A percentile compares a stretch with the other conserved stretches of the same genome.
Evolutionary conservation across 2,797 vertebrate genomes (phyloP).

Genomic region (Morelia viridis): DNA sequence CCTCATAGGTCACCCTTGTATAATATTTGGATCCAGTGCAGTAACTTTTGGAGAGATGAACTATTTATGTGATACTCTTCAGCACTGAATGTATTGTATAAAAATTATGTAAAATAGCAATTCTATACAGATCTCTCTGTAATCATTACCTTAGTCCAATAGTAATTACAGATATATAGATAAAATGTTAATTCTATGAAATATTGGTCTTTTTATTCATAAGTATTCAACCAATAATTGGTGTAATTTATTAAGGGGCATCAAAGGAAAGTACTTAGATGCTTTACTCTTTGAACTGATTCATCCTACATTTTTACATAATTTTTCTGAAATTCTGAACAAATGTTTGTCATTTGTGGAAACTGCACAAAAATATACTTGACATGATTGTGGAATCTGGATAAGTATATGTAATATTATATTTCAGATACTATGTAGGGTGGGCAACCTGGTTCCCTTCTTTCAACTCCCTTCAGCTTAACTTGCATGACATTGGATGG

Average conservation of each 20-base stretch:
- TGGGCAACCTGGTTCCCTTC: not conserved
- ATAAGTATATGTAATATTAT: slow-evolving; percentile 12
- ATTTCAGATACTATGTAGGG: not conserved
- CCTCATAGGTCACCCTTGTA: not conserved
- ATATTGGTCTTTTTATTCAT: slow-evolving; percentile 76
- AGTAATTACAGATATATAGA: slow-evolving; percentile 74
- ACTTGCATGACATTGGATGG: not conserved
- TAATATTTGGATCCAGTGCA: not conserved
- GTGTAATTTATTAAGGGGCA: slow-evolving; percentile 77
- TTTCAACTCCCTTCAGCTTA: not conserved
- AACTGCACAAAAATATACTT: slow-evolving; percentile 64
- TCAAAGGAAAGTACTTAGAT: slow-evolving; percentile 77
- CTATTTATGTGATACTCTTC: too few relatives aligned
- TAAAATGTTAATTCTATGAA: slow-evolving; percentile 71
- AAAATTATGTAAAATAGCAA: slow-evolving; percentile 62
- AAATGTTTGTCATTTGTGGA: slow-evolving; percentile 52
- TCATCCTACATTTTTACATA: slow-evolving; percentile 57
- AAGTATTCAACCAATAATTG: slow-evolving; percentile 76
- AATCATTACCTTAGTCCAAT: slow-evolving; percentile 73
- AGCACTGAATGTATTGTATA: not conserved
- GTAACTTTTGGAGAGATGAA: not conserved
- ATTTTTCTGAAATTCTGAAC: slow-evolving; percentile 67
- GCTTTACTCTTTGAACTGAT: slow-evolving; percentile 76
- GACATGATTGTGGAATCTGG: slow-evolving; percentile 69
- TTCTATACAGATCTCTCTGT: slow-evolving; percentile 69